Evolutionary conservation across 37 sponge, comb jelly and placozoan species (phyloP).

Genomic region (Hormiphora californensis): DNA sequence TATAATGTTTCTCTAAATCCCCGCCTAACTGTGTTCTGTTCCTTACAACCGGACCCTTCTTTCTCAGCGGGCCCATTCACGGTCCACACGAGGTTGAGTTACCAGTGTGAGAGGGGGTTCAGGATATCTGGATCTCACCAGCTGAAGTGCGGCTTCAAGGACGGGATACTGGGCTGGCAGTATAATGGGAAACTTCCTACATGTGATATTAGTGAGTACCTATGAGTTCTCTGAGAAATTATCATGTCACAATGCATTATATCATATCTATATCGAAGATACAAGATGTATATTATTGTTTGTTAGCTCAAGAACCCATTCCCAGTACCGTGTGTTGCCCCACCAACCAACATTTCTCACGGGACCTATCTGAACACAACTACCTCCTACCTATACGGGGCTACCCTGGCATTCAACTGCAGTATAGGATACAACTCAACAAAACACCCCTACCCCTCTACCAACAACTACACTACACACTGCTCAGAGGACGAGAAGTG

Average conservation of each 20-base stretch:
- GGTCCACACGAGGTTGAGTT: conserved; percentile 20
- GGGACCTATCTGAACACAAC: not conserved
- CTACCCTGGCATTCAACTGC: not conserved
- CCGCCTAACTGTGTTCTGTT: too few relatives aligned
- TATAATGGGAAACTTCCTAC: conserved; percentile 11
- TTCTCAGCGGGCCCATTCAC: conserved; percentile 26
- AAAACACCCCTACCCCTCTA: too few relatives aligned
- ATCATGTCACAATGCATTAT: too few relatives aligned
- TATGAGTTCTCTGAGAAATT: too few relatives aligned
- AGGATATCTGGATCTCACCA: not conserved
- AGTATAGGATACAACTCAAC: not conserved
- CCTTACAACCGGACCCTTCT: too few relatives aligned
- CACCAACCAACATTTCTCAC: not conserved
- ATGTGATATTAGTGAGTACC: not conserved
- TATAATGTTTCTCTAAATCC: too few relatives aligned
- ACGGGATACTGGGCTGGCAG: conserved; percentile 38
- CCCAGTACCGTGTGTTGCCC: conserved; percentile 3
- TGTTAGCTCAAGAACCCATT: not conserved
- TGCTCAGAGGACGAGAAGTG: not conserved
- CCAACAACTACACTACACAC: not conserved
- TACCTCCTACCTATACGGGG: not conserved
- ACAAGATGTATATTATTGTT: too few relatives aligned
- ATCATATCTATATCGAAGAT: too few relatives aligned
- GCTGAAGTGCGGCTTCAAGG: not conserved
- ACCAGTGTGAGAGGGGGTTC: not conserved